Evolutionary conservation across 2,888 invertebrate genomes (phyloP), one percentile per base, ranked within the genome.

Genomic region (Barypeithes pellucidus): DNA sequence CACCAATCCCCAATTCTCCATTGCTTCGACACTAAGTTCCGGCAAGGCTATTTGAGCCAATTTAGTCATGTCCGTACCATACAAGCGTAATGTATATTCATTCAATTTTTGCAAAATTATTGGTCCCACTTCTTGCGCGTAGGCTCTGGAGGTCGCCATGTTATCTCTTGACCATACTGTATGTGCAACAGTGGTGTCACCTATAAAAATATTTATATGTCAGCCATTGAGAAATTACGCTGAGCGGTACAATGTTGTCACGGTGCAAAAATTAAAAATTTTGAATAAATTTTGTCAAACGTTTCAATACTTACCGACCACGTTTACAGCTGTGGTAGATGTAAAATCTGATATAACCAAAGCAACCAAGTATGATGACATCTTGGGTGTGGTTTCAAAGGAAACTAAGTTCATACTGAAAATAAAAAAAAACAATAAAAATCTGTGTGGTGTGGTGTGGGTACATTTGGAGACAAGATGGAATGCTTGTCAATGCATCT

Each of bases 1-100:
- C 4, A 95, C 89, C 18, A 96, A 87, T 9, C 96, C 96, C 95
- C 95, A 96, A 83, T 96, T 96, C 83, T 95, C 95, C 95, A 96
- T 95, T 61, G 95, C 95, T 54, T 94, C 94, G 76, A 93, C 91
- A 61, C 89, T 89, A 83, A 95, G 95, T 82, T 95, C 94, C 0
- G 94, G 92, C 71, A 96, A 88, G 1, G 94, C 95, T 11, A 95
- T 91, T 81, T 95, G 90, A 81, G 95, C 94, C 84, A 95, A 88
- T 83, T 95, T 95, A 0, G 16, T 0, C 18, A 67, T 16, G 0
- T 18, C 39, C n/a, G 0, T 2, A 24, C 29, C 20, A 16, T 75
- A 39, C 39, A 39, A 39, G 39, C 39, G 39, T 8, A 1, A 11
- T 39, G 39, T n/a, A n/a, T 39, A 39, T 1, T 5, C n/a, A n/a